Evolutionary conservation across 2,113 vertebrate genomes (phyloP).

Genomic region (Lichenostomus cassidix): DNA sequence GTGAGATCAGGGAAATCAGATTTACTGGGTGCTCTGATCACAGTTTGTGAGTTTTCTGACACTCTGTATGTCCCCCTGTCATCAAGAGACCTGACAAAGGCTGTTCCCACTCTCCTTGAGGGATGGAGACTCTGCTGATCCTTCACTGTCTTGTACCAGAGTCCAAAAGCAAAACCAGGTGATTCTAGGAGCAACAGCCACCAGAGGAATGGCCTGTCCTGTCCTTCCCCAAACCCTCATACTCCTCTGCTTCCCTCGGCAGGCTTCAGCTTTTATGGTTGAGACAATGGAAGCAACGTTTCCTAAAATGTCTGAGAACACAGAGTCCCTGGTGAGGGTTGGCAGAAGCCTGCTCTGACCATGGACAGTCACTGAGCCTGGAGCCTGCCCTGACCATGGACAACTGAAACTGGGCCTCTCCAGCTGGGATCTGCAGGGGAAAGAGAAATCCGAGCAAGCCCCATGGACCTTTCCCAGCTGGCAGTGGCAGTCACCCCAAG

Average conservation of each 20-base stretch:
- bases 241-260: neutral
- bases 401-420: neutral
- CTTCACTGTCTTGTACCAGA: fast-evolving
- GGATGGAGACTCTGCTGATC: too few relatives aligned
- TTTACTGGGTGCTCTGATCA: neutral
- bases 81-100: too few relatives aligned
- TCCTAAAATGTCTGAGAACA: neutral
- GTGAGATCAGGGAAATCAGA: neutral
- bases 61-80: neutral
- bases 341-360: neutral
- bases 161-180: neutral
- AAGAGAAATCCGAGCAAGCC: fast-evolving
- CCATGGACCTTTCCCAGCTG: neutral
- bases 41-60: neutral
- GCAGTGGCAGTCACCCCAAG: fast-evolving
- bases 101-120: neutral
- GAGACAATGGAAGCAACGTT: fast-evolving
- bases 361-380: fast-evolving
- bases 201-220: fast-evolving
- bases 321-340: fast-evolving
- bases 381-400: fast-evolving
- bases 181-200: too few relatives aligned
- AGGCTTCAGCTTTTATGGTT: neutral
- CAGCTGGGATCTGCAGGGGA: neutral
- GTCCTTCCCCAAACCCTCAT: neutral